These are phyloP conservation scores for Pocillopora verrucosa DNA, from an alignment of 64 coral and sea anemone genomes.

Conservation along the genomic window DNA sequence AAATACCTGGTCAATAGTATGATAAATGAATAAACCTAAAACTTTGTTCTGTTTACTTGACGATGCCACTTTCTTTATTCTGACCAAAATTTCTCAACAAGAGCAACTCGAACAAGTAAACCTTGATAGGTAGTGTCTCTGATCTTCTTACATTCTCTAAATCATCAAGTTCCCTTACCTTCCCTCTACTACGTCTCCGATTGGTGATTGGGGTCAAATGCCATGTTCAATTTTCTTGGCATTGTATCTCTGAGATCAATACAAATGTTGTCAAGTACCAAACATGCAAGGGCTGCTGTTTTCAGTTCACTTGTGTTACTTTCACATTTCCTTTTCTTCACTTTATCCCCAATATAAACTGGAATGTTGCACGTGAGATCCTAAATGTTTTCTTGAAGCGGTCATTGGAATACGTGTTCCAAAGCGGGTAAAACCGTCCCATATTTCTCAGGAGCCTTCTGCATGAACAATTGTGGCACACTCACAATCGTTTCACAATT, in stretches of 20 bases:
- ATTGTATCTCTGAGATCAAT: constrained; percentile 12
- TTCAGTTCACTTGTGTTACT: constrained; percentile 5
- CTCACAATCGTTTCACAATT: neutral
- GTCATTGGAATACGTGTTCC: constrained; percentile 54
- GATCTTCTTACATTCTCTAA: constrained; percentile 9
- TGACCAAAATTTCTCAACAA: constrained; percentile 12
- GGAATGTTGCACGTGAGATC: constrained; percentile 59
- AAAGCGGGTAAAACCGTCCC: constrained; percentile 48
- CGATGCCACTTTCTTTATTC: constrained; percentile 27
- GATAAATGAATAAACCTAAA: too few relatives aligned
- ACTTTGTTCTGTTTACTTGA: neutral
- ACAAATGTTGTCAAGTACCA: constrained; percentile 49
- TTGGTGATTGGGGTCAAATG: constrained; percentile 18
- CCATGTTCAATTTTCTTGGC: constrained; percentile 26
- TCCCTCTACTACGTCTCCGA: neutral
- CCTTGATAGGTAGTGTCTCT: neutral
- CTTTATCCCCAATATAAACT: too few relatives aligned
- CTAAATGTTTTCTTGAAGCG: constrained; percentile 60
- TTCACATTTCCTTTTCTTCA: constrained; percentile 51
- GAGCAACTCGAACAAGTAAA: neutral
- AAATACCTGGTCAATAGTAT: too few relatives aligned
- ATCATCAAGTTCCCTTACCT: neutral
- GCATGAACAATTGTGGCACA: constrained; percentile 6
- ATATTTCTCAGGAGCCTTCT: constrained; percentile 37
- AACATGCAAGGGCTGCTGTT: constrained; percentile 1